phyloP scores from a whole-genome alignment of 2,113 vertebrate species.

The Phylloscopus trochilus region DNA sequence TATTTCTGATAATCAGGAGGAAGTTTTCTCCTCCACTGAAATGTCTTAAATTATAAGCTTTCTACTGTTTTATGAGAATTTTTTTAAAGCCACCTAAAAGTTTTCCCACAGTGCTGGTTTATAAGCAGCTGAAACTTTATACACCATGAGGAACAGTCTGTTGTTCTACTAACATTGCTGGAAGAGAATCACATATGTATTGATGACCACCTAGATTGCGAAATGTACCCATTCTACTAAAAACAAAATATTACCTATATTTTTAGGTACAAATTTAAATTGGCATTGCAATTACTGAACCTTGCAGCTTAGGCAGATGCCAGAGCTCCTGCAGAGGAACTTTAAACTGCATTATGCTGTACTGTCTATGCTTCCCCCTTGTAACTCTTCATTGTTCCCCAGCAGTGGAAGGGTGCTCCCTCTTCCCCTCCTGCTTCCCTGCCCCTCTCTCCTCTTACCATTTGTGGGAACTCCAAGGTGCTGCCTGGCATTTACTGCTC shows the following conservation, averaged over 20 bases:
- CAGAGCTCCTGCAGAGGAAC: neutral
- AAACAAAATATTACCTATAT: neutral
- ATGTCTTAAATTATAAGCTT: slow-evolving; percentile 12
- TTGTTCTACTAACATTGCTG: neutral
- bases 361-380: neutral
- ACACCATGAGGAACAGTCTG: neutral
- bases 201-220: neutral
- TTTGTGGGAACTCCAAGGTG: neutral
- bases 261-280: neutral
- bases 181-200: neutral
- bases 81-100: slow-evolving; percentile 1
- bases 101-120: slow-evolving; percentile 27
- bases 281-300: neutral
- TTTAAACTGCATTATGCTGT: neutral
- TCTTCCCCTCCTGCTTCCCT: neutral
- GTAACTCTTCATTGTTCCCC: neutral
- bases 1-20: neutral
- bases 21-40: neutral
- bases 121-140: slow-evolving; percentile 18
- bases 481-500: neutral
- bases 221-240: neutral
- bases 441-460: neutral
- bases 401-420: neutral
- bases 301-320: neutral
- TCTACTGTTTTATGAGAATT: neutral